Base-by-base conservation (phyloP, 2,888 invertebrate species). In the Aethes cnicana region DNA sequence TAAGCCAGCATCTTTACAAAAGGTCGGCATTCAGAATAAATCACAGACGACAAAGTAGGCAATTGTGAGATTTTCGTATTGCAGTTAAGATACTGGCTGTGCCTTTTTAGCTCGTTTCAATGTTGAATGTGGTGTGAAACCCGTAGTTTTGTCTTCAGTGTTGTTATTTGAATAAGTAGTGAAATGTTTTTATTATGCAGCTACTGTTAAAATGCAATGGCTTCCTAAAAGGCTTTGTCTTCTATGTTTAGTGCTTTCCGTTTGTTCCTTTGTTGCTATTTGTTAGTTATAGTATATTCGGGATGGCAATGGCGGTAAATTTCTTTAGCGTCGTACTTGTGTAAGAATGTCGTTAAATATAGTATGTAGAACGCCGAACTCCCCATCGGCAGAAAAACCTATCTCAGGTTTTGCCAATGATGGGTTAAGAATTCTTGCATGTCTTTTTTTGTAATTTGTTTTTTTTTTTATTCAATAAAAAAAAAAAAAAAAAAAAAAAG, bases 51-150 rank as follows among this genome's bases (percentile, higher is more conserved):
- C 30, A 16, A 14, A 7, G 2, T n/a, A 16, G n/a, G 23, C 6
- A 23, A 23, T 8, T 8, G n/a, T 8, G 14, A 8, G 4, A 4
- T 8, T 33, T 8, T 4, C 20, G 16, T 50, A 44, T 43, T 44
- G 50, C 2, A 5, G 11, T 9, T 1, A 17, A 14, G 4, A 1
- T 2, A 18, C 12, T 2, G 12, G 39, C 44, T 46, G 44, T 44
- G 30, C 20, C 8, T 58, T 64, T 62, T 54, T 58, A 59, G 61
- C 55, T 56, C 62, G 61, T 66, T 66, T 64, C 58, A 39, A 57
- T 61, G 58, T 55, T 56, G 62, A 63, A 55, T 57, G 55, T 58
- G 56, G 59, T 62, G 61, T 63, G 59, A 68, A 68, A 66, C 58
- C 56, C 61, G 62, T 55, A 55, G 55, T 61, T 68, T 63, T 62